These are phyloP conservation scores for Brachionus plicatilis DNA, from an alignment of 1,140 invertebrate species.

Conservation along the genomic window DNA sequence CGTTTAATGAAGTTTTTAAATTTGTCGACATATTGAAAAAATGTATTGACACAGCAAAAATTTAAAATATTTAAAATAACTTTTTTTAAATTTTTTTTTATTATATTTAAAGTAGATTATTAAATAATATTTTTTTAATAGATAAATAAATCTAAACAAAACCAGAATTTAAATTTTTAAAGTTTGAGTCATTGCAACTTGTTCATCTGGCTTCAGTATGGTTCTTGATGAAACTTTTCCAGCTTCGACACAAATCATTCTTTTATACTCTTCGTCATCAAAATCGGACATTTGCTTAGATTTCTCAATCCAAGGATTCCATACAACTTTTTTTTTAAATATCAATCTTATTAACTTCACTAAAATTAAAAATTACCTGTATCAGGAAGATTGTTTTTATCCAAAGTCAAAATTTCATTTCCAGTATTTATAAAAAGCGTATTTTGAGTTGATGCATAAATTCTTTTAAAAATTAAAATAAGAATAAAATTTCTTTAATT, in stretches of 20 bases:
- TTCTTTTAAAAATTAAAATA: conserved; percentile 55
- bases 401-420: conserved; percentile 79
- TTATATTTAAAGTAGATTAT: background rate
- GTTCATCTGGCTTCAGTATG: conserved; percentile 70
- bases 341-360: background rate
- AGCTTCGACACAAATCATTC: conserved; percentile 89
- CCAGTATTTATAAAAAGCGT: conserved; percentile 86
- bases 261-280: conserved; percentile 85
- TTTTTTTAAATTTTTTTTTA: background rate
- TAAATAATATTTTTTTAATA: no score
- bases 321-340: conserved; percentile 66
- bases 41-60: background rate
- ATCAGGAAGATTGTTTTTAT: conserved; percentile 87
- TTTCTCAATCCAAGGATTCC: conserved; percentile 91
- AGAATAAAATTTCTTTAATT: background rate
- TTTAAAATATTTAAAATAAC: background rate
- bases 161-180: background rate
- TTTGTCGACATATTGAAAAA: conserved; percentile 50
- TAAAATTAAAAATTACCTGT: conserved; percentile 60
- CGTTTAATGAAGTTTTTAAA: conserved; percentile 58
- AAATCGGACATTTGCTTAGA: conserved; percentile 85
- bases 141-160: background rate
- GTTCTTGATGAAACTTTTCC: conserved; percentile 79
- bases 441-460: conserved; percentile 84
- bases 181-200: conserved; percentile 1